These are phyloP conservation scores for Cheumatopsyche charites DNA, from an alignment of 1,140 invertebrate genomes.

Conservation along the genomic window DNA sequence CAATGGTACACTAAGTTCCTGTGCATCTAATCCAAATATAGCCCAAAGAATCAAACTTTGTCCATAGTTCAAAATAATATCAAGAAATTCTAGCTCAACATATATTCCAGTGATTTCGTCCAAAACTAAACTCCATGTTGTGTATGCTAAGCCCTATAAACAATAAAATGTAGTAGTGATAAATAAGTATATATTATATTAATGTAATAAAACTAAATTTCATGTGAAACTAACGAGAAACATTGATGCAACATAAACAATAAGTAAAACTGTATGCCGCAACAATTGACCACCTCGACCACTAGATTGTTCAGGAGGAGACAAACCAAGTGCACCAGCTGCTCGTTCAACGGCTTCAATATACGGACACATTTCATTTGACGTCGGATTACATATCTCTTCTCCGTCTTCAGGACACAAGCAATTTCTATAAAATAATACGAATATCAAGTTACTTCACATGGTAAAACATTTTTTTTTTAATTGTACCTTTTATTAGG, in stretches of 20 bases:
- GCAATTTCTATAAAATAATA: conserved; percentile 51
- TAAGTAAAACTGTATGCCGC: conserved; percentile 82
- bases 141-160: conserved; percentile 79
- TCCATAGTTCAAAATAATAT: conserved; percentile 86
- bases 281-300: conserved; percentile 69
- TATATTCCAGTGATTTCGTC: conserved; percentile 88
- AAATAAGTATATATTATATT: neutral
- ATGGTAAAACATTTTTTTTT: too few relatives aligned
- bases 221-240: conserved; percentile 79
- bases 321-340: conserved; percentile 52
- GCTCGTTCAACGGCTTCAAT: conserved; percentile 53
- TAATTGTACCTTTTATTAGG: conserved; percentile 50
- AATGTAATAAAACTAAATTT: conserved; percentile 8
- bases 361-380: conserved; percentile 51
- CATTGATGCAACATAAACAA: conserved; percentile 83
- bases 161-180: neutral
- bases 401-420: conserved; percentile 52
- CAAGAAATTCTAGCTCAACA: conserved; percentile 88
- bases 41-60: conserved; percentile 85
- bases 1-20: conserved; percentile 71
- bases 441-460: neutral
- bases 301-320: conserved; percentile 54
- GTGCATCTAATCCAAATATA: conserved; percentile 84
- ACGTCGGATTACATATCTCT: conserved; percentile 47
- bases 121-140: conserved; percentile 83